A percentile compares a stretch with the other conserved stretches of the same genome.
These are phyloP conservation scores for Tortricodes alternella DNA, from an alignment of 2,888 invertebrate genomes.

Conservation along the genomic window DNA sequence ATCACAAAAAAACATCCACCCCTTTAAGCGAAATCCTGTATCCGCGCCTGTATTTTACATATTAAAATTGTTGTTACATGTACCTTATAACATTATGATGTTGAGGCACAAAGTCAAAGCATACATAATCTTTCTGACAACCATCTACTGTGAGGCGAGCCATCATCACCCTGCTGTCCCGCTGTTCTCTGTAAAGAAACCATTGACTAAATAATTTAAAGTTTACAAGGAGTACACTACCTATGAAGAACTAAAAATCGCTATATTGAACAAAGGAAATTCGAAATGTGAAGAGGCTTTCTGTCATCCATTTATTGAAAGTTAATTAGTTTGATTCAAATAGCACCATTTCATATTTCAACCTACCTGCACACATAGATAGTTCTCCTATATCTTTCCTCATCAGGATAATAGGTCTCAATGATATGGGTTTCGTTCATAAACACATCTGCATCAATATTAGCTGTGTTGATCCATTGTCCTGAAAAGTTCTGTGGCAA, in stretches of 20 bases:
- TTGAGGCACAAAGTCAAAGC: constrained; percentile 97
- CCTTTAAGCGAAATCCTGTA: too few relatives aligned
- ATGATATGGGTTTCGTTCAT: constrained; percentile 98
- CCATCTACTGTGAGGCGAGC: constrained; percentile 97
- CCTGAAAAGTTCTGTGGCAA: constrained; percentile 97
- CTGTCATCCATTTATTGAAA: too few relatives aligned
- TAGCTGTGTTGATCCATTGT: constrained; percentile 98
- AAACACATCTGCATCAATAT: constrained; percentile 95
- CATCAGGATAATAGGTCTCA: constrained; percentile 97
- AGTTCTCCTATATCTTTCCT: constrained; percentile 92
- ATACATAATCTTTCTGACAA: constrained; percentile 98
- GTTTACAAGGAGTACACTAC: too few relatives aligned
- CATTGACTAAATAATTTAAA: too few relatives aligned
- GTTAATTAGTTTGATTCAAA: too few relatives aligned
- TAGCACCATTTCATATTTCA: constrained; percentile 15
- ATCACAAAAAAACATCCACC: too few relatives aligned
- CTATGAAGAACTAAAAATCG: too few relatives aligned
- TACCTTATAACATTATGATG: constrained; percentile 95
- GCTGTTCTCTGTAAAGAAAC: constrained; percentile 86
- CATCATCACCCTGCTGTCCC: constrained; percentile 97
- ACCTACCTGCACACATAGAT: constrained; percentile 92
- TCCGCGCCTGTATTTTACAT: background rate
- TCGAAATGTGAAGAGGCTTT: too few relatives aligned
- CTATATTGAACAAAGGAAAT: too few relatives aligned
- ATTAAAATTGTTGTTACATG: background rate